phyloP scores from a whole-genome alignment of 1,140 invertebrate species.

The Trichonephila clavata region DNA sequence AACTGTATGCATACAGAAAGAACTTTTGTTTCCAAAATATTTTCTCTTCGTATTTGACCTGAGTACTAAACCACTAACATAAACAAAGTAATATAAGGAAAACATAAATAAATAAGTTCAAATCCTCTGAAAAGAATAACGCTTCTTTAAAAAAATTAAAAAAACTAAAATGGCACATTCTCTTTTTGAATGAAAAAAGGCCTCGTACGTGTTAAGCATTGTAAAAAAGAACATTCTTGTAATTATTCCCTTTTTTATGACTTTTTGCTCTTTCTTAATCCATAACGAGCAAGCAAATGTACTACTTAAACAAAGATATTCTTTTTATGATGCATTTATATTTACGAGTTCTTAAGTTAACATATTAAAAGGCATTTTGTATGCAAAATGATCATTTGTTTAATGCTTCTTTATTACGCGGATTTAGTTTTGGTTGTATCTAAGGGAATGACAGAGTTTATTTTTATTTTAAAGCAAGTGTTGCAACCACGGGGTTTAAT shows the following conservation, averaged over 20 bases:
- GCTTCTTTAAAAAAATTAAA: not conserved
- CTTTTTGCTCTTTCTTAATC: not conserved
- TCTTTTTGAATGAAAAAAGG: not conserved
- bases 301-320: slow-evolving; percentile 5
- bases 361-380: slow-evolving; percentile 5
- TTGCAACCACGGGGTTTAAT: not conserved
- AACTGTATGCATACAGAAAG: too few species aligned
- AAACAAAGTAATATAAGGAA: not conserved
- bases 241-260: slow-evolving; percentile 18
- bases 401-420: slow-evolving; percentile 10
- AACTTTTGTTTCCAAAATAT: too few species aligned
- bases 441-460: not conserved
- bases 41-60: too few species aligned
- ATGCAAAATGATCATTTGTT: not conserved
- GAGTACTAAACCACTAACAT: not conserved
- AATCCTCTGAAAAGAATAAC: not conserved
- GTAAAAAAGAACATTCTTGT: not conserved
- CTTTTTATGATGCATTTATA: not conserved
- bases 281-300: slow-evolving; percentile 4
- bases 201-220: not conserved
- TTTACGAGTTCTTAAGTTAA: not conserved
- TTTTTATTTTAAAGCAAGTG: not conserved
- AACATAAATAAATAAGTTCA: not conserved
- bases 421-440: not conserved
- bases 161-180: not conserved